phyloP scores from a whole-genome alignment of 2,888 invertebrate species.

The Laothoe populi region DNA sequence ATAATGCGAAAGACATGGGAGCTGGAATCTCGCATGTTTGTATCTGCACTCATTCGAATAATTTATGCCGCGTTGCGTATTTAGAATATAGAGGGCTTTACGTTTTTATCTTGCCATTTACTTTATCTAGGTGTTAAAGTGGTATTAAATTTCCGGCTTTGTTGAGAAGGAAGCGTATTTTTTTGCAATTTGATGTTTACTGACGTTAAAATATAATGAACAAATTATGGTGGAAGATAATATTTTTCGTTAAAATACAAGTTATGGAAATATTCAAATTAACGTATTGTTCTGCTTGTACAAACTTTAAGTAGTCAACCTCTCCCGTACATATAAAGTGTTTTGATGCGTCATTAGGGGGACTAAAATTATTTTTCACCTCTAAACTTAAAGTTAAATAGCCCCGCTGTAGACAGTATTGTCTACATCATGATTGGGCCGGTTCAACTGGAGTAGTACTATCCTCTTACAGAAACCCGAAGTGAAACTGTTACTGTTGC shows the following conservation, averaged over 20 bases:
- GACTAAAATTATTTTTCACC: too few relatives aligned
- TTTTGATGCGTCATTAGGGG: too few relatives aligned
- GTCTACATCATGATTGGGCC: too few relatives aligned
- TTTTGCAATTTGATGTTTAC: constrained; percentile 1
- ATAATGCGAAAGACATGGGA: constrained; percentile 33
- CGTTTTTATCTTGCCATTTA: constrained; percentile 14
- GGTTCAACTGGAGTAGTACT: too few relatives aligned
- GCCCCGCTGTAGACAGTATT: too few relatives aligned
- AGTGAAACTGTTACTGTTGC: too few relatives aligned
- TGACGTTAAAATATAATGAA: neutral
- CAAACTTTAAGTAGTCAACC: neutral
- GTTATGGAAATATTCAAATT: neutral
- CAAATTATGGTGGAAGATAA: neutral
- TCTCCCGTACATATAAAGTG: too few relatives aligned
- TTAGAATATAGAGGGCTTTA: constrained; percentile 4
- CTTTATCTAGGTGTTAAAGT: constrained; percentile 13
- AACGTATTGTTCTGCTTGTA: neutral
- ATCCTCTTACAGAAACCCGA: too few relatives aligned
- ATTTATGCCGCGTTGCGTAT: constrained; percentile 19
- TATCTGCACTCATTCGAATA: constrained; percentile 18
- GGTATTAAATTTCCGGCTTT: constrained; percentile 1
- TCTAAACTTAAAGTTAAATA: too few relatives aligned
- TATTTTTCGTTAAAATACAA: neutral
- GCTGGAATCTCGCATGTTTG: constrained; percentile 11
- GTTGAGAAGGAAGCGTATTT: neutral